Evolutionary conservation across 2,113 vertebrate genomes (phyloP).

Genomic region (Hippoglossus stenolepis): DNA sequence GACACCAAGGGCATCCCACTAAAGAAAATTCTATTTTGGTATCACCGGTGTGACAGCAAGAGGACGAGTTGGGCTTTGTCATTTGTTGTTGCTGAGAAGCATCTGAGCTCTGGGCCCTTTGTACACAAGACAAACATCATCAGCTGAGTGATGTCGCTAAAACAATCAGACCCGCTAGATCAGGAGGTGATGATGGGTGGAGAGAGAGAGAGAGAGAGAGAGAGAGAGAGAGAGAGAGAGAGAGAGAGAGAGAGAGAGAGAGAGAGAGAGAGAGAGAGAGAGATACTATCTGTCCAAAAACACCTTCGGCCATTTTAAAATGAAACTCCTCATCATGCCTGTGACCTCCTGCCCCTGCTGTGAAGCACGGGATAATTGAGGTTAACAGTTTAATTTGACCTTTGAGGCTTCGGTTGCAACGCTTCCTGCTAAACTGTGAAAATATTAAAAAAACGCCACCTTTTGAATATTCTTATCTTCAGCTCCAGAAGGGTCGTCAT

Average conservation of each 20-base stretch:
- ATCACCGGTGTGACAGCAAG: not conserved
- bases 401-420: slow-evolving; percentile 42
- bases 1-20: not conserved
- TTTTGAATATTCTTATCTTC: slow-evolving; percentile 66
- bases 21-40: not conserved
- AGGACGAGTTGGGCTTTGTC: slow-evolving; percentile 5
- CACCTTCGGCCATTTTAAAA: slow-evolving; percentile 60
- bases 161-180: not conserved
- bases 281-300: slow-evolving; percentile 44
- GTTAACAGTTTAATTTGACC: slow-evolving; percentile 70
- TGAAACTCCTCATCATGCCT: slow-evolving; percentile 51
- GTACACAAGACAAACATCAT: slow-evolving; percentile 17
- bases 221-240: slow-evolving; percentile 14
- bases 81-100: not conserved
- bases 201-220: slow-evolving; percentile 12
- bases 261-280: not conserved
- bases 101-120: slow-evolving; percentile 14
- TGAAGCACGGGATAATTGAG: slow-evolving; percentile 71
- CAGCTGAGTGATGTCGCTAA: slow-evolving; percentile 7
- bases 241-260: not conserved
- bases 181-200: slow-evolving; percentile 16
- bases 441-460: slow-evolving; percentile 17
- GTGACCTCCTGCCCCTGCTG: slow-evolving; percentile 56
- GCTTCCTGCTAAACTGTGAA: slow-evolving; percentile 37
- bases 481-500: slow-evolving; percentile 48